Conservation (phyloP, 2,888 invertebrate genomes). For the Hirtodrosophila histrioides region DNA sequence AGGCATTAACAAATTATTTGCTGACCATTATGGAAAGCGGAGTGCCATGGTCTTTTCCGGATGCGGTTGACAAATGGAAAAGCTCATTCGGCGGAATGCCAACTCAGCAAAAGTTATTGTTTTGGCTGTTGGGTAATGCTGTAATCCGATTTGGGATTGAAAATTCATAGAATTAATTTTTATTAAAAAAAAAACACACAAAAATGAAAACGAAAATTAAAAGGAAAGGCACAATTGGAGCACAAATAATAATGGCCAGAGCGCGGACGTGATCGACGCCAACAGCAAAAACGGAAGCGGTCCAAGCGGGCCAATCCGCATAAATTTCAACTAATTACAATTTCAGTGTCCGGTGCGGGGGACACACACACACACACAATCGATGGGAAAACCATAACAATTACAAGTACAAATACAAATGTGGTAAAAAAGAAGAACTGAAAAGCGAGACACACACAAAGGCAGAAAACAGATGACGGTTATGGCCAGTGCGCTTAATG, state of each 20-base stretch:
- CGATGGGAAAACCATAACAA: slow-evolving; percentile 70
- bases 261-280: slow-evolving; percentile 59
- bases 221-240: slow-evolving; percentile 13
- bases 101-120: slow-evolving; percentile 40
- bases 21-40: slow-evolving; percentile 16
- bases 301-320: slow-evolving; percentile 50
- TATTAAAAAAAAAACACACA: slow-evolving; percentile 34
- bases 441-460: slow-evolving; percentile 21
- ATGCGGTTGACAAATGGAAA: slow-evolving; percentile 2
- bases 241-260: slow-evolving; percentile 59
- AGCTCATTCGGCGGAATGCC: slow-evolving; percentile 11
- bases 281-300: slow-evolving; percentile 54
- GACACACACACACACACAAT: slow-evolving; percentile 42
- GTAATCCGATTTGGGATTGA: slow-evolving; percentile 71
- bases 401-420: slow-evolving; percentile 67
- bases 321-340: slow-evolving; percentile 79
- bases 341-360: slow-evolving; percentile 67
- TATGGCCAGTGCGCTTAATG: slow-evolving; percentile 67
- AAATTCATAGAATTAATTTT: slow-evolving; percentile 65
- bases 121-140: slow-evolving; percentile 44
- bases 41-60: slow-evolving; percentile 3
- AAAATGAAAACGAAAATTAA: slow-evolving; percentile 3
- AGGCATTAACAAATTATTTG: slow-evolving; percentile 47
- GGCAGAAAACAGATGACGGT: slow-evolving; percentile 66
- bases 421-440: slow-evolving; percentile 29